Percentiles rank a stretch among this genome's conserved stretches.
Evolutionary conservation across 2,888 invertebrate genomes (phyloP).

Genomic region (Napeogenes inachia): DNA sequence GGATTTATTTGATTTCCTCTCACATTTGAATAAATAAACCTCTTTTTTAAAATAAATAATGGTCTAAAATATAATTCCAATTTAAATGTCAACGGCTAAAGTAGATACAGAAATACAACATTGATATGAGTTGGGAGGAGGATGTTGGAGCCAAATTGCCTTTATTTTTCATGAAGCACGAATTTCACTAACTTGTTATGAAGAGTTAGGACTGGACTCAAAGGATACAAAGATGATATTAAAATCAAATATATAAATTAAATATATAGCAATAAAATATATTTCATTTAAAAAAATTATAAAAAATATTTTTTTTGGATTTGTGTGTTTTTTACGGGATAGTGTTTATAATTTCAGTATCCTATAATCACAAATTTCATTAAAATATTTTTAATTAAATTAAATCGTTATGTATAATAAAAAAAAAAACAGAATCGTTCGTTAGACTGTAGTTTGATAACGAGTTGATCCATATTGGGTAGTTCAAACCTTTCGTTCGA

Average conservation of each 20-base stretch:
- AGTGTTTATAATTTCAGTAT: too few relatives aligned
- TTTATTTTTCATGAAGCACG: slow-evolving; percentile 43
- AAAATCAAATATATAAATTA: slow-evolving; percentile 19
- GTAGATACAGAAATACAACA: slow-evolving; percentile 21
- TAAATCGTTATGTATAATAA: too few relatives aligned
- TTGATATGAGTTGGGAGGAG: slow-evolving; percentile 20
- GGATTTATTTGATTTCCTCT: neutral
- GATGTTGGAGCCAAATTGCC: slow-evolving; percentile 36
- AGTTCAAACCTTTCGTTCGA: too few relatives aligned
- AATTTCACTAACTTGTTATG: slow-evolving; percentile 40
- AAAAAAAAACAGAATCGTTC: too few relatives aligned
- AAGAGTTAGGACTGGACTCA: slow-evolving; percentile 35
- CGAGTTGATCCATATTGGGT: too few relatives aligned
- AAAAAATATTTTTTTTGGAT: too few relatives aligned
- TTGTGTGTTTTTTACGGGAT: too few relatives aligned
- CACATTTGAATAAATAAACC: neutral
- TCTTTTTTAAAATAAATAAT: neutral
- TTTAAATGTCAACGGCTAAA: slow-evolving; percentile 12
- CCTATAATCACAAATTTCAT: too few relatives aligned
- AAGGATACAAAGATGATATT: slow-evolving; percentile 25
- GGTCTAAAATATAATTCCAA: neutral
- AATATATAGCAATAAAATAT: slow-evolving; percentile 7
- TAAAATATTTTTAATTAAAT: too few relatives aligned
- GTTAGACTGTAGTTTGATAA: too few relatives aligned
- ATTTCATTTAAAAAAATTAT: too few relatives aligned